Base-by-base conservation (phyloP, 1,140 invertebrate species). In the Lordiphosa stackelbergi region DNA sequence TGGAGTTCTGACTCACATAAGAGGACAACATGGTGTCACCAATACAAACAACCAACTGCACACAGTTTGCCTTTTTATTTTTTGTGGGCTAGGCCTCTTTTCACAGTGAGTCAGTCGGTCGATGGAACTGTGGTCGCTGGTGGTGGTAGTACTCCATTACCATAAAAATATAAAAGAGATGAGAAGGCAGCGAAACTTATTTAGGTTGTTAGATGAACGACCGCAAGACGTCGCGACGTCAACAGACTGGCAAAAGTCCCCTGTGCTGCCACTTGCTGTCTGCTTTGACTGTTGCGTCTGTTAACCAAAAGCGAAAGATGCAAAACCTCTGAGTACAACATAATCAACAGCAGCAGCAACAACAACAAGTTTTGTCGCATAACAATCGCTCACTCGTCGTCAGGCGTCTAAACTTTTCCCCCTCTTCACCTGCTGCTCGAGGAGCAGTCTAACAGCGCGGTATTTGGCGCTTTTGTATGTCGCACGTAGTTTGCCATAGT, bases 191-290 rank as follows among this genome's bases (percentile, higher is more conserved):
- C 65, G 53, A 73, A 69, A 73, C 70, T 73, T 74, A 75, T 74
- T 74, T 75, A 74, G 72, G 72, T 74, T 74, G 72, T 75, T 70
- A 61, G 72, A 70, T 74, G 72, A 74, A 74, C 72, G 72, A 70
- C 72, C 71, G 66, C 61, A 59, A 73, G 58, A 69, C 54, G 64
- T 52, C 52, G 42, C 53, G 28, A 11, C 5, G 31, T 37, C 7
- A 47, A 42, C 37, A 16, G 41, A 36, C 28, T 31, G 28, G 28
- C 28, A 31, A 31, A 31, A 31, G 6, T 31, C 28, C 28, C 28
- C 28, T 31, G 9, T 37, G n/a, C 10, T 22, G 22, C 28, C n/a
- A 4, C 19, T 19, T 19, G 4, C 31, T 11, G 28, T 5, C 36
- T 48, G 42, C 34, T 65, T 51, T 36, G 45, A 40, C 28, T 70